Conservation (phyloP, 2,113 vertebrate genomes). For the Thamnaconus septentrionalis region DNA sequence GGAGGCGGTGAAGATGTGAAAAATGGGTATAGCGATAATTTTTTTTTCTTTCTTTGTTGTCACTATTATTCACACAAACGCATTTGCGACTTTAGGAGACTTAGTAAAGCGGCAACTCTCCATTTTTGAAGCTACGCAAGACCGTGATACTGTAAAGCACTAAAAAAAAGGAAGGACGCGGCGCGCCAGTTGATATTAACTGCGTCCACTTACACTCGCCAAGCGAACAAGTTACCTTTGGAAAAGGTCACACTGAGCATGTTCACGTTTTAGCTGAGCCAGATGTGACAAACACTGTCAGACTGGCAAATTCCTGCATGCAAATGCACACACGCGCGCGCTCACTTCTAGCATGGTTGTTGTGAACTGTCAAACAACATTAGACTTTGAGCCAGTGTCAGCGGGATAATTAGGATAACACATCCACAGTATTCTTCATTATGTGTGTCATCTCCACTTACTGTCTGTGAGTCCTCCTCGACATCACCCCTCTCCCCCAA, state of each 20-base stretch:
- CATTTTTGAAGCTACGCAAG: too few relatives aligned
- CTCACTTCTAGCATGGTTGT: slow-evolving; percentile 39
- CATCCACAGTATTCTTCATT: slow-evolving; percentile 69
- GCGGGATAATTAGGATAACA: slow-evolving; percentile 69
- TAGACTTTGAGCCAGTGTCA: slow-evolving; percentile 45
- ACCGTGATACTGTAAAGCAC: too few relatives aligned
- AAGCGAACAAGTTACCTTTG: slow-evolving; percentile 7
- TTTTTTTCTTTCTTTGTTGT: slow-evolving; percentile 1
- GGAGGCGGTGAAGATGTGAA: background rate
- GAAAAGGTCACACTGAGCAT: slow-evolving; percentile 37
- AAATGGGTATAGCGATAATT: background rate
- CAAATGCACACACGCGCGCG: slow-evolving; percentile 28
- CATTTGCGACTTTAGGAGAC: too few relatives aligned
- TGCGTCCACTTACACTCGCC: slow-evolving; percentile 7
- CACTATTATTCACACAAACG: background rate
- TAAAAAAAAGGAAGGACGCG: too few relatives aligned
- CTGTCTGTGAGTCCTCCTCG: slow-evolving; percentile 35
- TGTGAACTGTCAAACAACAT: slow-evolving; percentile 67
- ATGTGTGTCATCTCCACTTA: slow-evolving; percentile 69
- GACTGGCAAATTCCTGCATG: background rate
- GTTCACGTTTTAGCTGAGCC: slow-evolving; percentile 14
- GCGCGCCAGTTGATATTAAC: background rate
- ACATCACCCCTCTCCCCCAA: slow-evolving; percentile 13
- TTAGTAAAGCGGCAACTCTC: too few relatives aligned
- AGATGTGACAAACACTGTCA: slow-evolving; percentile 33